A percentile compares a stretch with the other conserved stretches of the same genome.
Conservation (phyloP, 2,113 vertebrate species). For the Anolis sagrei region DNA sequence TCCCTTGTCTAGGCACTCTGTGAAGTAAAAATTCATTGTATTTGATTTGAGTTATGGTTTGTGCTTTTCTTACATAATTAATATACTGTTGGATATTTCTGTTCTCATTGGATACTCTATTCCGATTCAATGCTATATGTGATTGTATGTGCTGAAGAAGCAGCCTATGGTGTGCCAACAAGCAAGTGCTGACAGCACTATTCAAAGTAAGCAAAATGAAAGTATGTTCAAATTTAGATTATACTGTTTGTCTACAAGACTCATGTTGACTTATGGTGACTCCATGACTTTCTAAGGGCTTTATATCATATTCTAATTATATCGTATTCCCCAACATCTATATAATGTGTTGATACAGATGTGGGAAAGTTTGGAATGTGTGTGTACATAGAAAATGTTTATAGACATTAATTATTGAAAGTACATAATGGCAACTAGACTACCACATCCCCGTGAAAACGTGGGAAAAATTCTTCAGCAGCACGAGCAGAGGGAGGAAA, state of each 20-base stretch:
- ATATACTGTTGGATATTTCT: too few relatives aligned
- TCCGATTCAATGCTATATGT: background rate
- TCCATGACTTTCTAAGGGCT: background rate
- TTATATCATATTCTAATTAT: too few relatives aligned
- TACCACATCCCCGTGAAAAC: too few relatives aligned
- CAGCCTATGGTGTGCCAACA: background rate
- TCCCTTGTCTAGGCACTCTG: too few relatives aligned
- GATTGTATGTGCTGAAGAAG: background rate
- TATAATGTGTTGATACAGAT: background rate
- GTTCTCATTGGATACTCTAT: too few relatives aligned
- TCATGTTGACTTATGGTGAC: too few relatives aligned
- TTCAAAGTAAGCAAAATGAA: background rate
- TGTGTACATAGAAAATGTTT: background rate
- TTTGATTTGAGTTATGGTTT: too few relatives aligned
- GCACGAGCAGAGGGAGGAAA: too few relatives aligned
- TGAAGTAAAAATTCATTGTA: too few relatives aligned
- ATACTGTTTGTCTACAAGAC: background rate
- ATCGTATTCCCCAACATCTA: too few relatives aligned
- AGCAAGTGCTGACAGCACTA: background rate
- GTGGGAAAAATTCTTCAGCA: too few relatives aligned
- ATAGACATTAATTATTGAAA: background rate
- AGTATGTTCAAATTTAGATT: background rate
- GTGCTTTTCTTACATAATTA: too few relatives aligned
- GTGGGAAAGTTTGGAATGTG: background rate
- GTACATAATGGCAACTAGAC: background rate